Conservation (phyloP, 2,797 vertebrate species). For the Poeciliopsis gracilis region DNA sequence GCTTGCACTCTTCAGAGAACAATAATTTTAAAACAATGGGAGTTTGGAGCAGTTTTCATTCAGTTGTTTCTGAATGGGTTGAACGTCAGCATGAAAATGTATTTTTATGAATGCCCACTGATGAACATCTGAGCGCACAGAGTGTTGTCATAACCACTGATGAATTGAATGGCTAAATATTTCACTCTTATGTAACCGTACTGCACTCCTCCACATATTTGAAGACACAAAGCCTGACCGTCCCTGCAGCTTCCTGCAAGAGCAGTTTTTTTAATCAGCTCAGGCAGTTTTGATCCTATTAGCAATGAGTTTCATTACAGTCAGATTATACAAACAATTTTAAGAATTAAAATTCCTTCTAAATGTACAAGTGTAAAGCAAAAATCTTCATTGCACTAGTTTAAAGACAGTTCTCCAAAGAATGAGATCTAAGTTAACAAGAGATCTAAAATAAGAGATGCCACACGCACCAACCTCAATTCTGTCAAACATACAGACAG, state of each 20-base stretch:
- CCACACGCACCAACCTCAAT: background rate
- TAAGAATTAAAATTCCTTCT: background rate
- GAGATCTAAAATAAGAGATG: background rate
- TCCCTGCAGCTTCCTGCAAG: conserved; percentile 21
- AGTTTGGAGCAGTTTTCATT: background rate
- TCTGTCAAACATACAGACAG: background rate
- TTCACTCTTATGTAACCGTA: conserved; percentile 71
- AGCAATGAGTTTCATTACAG: conserved; percentile 3
- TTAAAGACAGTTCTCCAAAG: background rate
- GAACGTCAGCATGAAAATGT: background rate
- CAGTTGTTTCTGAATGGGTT: background rate
- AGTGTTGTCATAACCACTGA: conserved; percentile 41
- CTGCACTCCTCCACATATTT: conserved; percentile 57
- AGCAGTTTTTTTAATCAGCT: conserved; percentile 29
- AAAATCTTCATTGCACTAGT: background rate
- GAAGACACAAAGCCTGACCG: conserved; percentile 36
- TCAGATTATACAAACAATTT: background rate
- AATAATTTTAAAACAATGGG: background rate
- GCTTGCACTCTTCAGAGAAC: background rate
- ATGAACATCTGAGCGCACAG: conserved; percentile 22
- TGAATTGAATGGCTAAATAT: conserved; percentile 29
- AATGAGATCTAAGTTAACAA: background rate
- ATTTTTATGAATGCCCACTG: background rate
- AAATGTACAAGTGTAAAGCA: background rate
- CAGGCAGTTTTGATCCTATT: conserved; percentile 9